These are phyloP conservation scores for Heloderma charlesbogerti DNA, from an alignment of 2,113 vertebrate genomes.

Conservation along the genomic window DNA sequence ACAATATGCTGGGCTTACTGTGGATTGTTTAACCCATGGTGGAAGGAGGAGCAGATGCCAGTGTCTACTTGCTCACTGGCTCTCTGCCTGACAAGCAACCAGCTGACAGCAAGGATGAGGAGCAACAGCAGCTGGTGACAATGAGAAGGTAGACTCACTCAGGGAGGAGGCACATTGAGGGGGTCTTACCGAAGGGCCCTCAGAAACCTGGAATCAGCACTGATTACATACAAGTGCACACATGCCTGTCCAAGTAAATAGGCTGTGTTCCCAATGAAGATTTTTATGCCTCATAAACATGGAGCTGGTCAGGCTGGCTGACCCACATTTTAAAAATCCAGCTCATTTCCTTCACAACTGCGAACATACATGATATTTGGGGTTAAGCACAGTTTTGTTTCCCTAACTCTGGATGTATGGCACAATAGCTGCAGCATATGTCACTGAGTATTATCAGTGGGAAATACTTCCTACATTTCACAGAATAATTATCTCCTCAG, in stretches of 20 bases:
- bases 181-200: too few relatives aligned
- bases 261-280: background rate
- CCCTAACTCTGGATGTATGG: background rate
- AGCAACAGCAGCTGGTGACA: too few relatives aligned
- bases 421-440: background rate
- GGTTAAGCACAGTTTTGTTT: background rate
- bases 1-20: too few relatives aligned
- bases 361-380: background rate
- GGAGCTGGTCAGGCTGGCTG: background rate
- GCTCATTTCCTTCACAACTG: background rate
- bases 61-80: too few relatives aligned
- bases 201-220: too few relatives aligned
- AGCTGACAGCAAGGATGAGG: too few relatives aligned
- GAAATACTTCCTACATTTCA: background rate
- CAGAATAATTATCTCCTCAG: slow-evolving; percentile 18
- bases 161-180: too few relatives aligned
- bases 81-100: too few relatives aligned
- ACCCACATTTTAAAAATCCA: background rate
- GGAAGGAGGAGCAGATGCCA: too few relatives aligned
- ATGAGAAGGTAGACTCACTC: too few relatives aligned
- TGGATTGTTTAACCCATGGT: too few relatives aligned
- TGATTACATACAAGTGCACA: too few relatives aligned
- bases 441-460: background rate
- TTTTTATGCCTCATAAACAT: background rate
- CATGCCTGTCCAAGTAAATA: background rate